Conservation (phyloP, 2,888 invertebrate genomes). For the Chelonus formosanus region DNA sequence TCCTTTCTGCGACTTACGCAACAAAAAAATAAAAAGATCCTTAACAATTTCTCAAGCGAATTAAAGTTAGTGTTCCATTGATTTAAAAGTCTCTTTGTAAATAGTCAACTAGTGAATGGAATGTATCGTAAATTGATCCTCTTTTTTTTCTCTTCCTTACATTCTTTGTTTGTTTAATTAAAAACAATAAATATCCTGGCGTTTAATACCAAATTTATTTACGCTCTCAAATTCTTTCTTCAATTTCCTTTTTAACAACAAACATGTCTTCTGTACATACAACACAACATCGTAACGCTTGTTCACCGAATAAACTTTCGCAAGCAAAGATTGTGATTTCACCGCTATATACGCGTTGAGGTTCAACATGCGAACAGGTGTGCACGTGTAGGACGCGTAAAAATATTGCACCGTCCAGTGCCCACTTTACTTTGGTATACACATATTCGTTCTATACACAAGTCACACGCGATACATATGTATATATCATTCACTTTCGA, state of each 20-base stretch:
- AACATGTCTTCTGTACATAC: slow-evolving; percentile 1
- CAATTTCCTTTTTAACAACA: neutral
- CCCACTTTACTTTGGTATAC: neutral
- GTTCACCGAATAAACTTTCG: slow-evolving; percentile 42
- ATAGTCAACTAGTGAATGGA: neutral
- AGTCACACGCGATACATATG: slow-evolving; percentile 6
- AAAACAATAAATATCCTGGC: too few species aligned
- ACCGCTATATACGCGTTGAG: slow-evolving; percentile 20
- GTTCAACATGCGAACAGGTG: slow-evolving; percentile 37
- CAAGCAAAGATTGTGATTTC: slow-evolving; percentile 38
- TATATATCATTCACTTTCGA: slow-evolving; percentile 7
- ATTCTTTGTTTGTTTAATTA: neutral
- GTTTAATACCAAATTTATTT: too few species aligned
- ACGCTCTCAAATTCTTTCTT: neutral
- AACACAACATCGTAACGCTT: slow-evolving; percentile 20
- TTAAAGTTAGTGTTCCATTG: too few species aligned
- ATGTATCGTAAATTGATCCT: neutral
- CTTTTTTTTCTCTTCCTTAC: neutral
- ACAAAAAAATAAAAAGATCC: too few species aligned
- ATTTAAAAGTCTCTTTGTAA: too few species aligned
- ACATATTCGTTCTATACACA: neutral
- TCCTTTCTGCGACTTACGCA: too few species aligned
- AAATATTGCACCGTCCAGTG: slow-evolving; percentile 33
- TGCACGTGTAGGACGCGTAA: slow-evolving; percentile 35
- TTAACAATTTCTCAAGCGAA: too few species aligned